phyloP scores from a whole-genome alignment of 1,140 invertebrate genomes.

The Ceratitis capitata region DNA sequence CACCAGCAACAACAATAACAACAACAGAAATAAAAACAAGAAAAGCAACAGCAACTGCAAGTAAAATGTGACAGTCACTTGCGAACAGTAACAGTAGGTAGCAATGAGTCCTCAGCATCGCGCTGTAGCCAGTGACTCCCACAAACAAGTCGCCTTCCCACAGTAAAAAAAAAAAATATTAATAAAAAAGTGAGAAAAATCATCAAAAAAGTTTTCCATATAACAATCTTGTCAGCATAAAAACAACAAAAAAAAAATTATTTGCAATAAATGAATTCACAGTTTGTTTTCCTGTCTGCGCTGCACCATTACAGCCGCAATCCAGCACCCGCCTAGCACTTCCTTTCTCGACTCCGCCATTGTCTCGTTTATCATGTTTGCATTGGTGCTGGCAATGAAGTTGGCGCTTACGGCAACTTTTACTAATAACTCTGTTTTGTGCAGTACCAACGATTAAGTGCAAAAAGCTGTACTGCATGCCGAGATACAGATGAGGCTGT shows the following conservation, averaged over 20 bases:
- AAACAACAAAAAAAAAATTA: neutral
- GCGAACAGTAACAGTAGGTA: neutral
- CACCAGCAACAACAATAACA: neutral
- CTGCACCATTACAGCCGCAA: too few relatives aligned
- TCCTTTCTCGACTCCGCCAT: neutral
- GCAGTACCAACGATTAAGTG: neutral
- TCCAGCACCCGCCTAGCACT: too few relatives aligned
- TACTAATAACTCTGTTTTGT: neutral
- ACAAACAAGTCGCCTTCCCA: neutral
- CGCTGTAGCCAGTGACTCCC: neutral
- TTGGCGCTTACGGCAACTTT: neutral
- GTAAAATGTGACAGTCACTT: neutral
- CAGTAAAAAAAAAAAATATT: neutral
- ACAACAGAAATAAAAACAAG: neutral
- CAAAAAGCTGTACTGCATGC: neutral
- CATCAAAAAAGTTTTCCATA: neutral
- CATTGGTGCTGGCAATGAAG: neutral
- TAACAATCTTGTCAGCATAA: neutral
- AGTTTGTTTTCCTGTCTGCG: slow-evolving; percentile 9
- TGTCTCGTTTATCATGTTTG: neutral
- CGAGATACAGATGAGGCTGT: neutral
- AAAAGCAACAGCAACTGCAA: neutral
- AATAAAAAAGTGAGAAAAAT: too few relatives aligned
- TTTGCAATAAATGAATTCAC: neutral
- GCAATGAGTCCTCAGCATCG: neutral